Conservation (phyloP, 2,113 vertebrate species). For the Rhadina sibilatrix region DNA sequence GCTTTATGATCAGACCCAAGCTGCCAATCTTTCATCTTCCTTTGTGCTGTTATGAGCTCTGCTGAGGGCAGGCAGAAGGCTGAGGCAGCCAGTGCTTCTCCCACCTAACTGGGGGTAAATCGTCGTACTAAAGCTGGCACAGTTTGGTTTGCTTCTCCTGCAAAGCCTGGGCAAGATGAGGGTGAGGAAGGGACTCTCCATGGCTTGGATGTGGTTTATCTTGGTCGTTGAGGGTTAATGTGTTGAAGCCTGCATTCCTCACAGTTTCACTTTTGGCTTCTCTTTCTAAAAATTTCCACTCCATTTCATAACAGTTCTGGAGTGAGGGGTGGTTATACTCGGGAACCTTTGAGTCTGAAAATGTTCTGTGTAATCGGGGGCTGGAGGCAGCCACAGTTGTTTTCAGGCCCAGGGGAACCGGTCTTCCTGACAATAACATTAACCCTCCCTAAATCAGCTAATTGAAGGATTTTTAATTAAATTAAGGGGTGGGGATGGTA, state of each 20-base stretch:
- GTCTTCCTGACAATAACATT: not conserved
- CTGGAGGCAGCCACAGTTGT: not conserved
- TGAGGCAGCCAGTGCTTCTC: not conserved
- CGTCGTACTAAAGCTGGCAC: accelerated
- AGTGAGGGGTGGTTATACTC: slow-evolving; percentile 1
- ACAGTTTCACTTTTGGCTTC: slow-evolving; percentile 20
- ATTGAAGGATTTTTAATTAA: not conserved
- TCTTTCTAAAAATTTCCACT: slow-evolving; percentile 45
- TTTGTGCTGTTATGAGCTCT: not conserved
- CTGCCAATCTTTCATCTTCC: not conserved
- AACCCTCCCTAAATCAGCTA: not conserved
- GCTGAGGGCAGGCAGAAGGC: not conserved
- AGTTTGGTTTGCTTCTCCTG: not conserved
- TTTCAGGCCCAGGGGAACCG: not conserved
- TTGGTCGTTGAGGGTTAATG: slow-evolving; percentile 3
- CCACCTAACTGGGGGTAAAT: not conserved
- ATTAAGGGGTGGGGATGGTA: not conserved
- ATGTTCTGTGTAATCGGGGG: not conserved
- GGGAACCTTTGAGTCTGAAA: not conserved
- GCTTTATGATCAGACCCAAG: accelerated
- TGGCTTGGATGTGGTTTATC: not conserved
- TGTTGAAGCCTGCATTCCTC: not conserved
- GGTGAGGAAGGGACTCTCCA: not conserved
- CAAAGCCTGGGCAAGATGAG: not conserved
- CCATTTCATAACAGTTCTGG: slow-evolving; percentile 27